Evolutionary conservation across 1,140 invertebrate species (phyloP), one percentile per base, ranked within the genome.

Genomic region (Bombus sylvicola): DNA sequence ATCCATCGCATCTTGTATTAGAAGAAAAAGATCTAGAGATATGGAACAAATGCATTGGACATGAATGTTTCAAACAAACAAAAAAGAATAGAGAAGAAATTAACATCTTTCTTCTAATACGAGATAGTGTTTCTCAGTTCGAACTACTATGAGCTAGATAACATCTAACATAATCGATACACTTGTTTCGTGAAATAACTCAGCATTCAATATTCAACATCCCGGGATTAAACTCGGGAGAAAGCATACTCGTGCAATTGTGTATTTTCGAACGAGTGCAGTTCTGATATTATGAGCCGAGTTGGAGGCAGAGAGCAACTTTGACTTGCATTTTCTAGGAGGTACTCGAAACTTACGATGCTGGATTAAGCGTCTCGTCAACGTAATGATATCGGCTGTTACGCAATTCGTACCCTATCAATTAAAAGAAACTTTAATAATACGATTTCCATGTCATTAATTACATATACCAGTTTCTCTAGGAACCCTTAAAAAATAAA

Each of bases 131-230:
- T 22, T 78, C 76, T 87, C 86, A 69, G 18, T 85, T 85, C 59
- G 43, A 88, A 86, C 92, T 93, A 93, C 94, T 94, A 94, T 94
- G 93, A 94, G 94, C 93, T 94, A 94, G 93, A 91, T 91, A 87
- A 91, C 90, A 92, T 90, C 90, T 90, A 86, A 92, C 87, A 80
- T 86, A 76, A 86, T 87, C 87, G 83, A 86, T 93, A 92, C 88
- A 81, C 18, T 77, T 72, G 39, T 62, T 75, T 68, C 43, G 28
- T 53, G 15, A 43, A 69, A 57, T 43, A 39, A 83, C 62, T 41
- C 31, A 47, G n/a, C 41, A 37, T 53, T 53, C 39, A 39, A 53
- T 43, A 34, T 47, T 66, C 47, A 43, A 12, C 43, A 53, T 41
- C 25, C 72, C 13, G 62, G 3, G 3, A 53, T 53, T 31, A 39